Evolutionary conservation across 2,797 vertebrate genomes (phyloP).

Genomic region (Tangara arthus): DNA sequence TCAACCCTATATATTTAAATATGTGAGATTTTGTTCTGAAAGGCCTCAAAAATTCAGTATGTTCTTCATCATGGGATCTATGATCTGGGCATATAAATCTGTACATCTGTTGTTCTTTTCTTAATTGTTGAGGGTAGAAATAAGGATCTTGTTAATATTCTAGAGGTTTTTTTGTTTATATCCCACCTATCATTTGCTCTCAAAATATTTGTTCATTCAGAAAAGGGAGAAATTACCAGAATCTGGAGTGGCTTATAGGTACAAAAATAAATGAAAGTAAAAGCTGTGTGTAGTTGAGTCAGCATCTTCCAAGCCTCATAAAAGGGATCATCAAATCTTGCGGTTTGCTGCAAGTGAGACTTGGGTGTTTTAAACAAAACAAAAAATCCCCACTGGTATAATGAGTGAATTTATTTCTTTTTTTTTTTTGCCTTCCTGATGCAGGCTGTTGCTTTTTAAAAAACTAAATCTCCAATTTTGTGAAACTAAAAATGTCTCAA

Average conservation of each 20-base stretch:
- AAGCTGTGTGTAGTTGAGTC: background rate
- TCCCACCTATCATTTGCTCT: background rate
- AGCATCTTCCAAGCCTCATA: background rate
- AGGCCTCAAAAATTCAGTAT: background rate
- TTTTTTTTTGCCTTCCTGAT: accelerated
- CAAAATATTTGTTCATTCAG: background rate
- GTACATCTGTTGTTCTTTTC: background rate
- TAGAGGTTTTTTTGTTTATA: background rate
- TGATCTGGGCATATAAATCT: background rate
- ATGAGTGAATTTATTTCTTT: background rate
- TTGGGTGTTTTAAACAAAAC: background rate
- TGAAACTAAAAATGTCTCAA: background rate
- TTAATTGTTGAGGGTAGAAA: background rate
- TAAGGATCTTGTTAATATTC: background rate
- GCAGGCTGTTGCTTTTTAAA: background rate
- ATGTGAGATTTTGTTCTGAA: background rate
- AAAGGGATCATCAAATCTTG: background rate
- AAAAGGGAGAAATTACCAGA: background rate
- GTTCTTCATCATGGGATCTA: background rate
- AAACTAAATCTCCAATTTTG: background rate
- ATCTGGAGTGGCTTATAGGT: background rate
- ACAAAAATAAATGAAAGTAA: background rate
- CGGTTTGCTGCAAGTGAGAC: background rate
- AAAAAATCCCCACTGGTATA: background rate
- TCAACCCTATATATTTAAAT: background rate